Conservation (phyloP, 2,113 vertebrate species). For the Pseudopodoces humilis region DNA sequence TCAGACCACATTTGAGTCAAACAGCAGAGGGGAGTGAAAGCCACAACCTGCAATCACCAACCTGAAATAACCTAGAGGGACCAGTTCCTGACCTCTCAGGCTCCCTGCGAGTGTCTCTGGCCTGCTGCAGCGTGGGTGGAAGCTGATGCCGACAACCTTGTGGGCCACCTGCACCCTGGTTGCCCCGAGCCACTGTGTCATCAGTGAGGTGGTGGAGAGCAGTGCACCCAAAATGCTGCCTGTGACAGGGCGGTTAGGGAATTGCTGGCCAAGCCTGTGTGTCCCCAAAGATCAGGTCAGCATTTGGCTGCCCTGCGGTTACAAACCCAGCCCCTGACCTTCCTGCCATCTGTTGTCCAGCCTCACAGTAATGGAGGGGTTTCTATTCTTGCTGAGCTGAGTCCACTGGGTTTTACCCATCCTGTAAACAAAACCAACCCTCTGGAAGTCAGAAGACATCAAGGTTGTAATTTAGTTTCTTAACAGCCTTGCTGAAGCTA, state of each 20-base stretch:
- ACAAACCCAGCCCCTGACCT: slow-evolving; percentile 51
- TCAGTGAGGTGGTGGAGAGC: background rate
- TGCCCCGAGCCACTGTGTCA: accelerated
- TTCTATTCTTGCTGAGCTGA: slow-evolving; percentile 71
- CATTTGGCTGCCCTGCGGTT: background rate
- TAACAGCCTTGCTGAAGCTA: slow-evolving; percentile 66
- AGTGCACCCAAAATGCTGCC: background rate
- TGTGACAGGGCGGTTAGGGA: background rate
- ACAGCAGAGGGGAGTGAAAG: background rate
- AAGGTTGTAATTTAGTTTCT: slow-evolving; percentile 76
- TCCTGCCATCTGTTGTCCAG: slow-evolving; percentile 42
- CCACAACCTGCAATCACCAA: slow-evolving; percentile 35
- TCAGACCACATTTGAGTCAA: slow-evolving; percentile 21
- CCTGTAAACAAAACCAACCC: slow-evolving; percentile 72
- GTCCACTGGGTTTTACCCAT: slow-evolving; percentile 65
- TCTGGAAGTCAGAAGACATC: slow-evolving; percentile 69
- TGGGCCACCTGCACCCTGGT: background rate
- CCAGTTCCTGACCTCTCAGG: background rate
- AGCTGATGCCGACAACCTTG: accelerated
- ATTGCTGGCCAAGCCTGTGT: background rate
- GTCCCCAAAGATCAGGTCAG: background rate
- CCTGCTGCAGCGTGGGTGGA: background rate
- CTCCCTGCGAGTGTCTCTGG: background rate
- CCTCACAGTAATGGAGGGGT: slow-evolving; percentile 66
- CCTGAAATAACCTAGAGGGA: slow-evolving; percentile 22